These are phyloP conservation scores for Melangyna quadrimaculata DNA, from an alignment of 2,888 invertebrate genomes.

Conservation along the genomic window DNA sequence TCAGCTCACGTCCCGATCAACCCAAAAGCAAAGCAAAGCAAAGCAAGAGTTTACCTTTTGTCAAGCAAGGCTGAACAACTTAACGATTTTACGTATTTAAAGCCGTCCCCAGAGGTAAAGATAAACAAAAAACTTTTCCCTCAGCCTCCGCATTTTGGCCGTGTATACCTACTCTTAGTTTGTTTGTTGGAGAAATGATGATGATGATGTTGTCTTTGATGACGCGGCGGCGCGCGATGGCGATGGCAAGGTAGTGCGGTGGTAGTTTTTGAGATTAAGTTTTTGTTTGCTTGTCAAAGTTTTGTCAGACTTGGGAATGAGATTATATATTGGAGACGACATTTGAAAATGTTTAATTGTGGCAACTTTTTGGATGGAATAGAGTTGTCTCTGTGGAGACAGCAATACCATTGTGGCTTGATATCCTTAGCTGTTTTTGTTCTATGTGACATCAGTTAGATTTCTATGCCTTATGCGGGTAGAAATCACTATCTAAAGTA, in stretches of 20 bases:
- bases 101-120: slow-evolving; percentile 65
- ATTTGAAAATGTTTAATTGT: slow-evolving; percentile 71
- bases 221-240: neutral
- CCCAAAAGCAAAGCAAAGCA: slow-evolving; percentile 25
- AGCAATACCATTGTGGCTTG: slow-evolving; percentile 35
- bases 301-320: slow-evolving; percentile 61
- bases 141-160: slow-evolving; percentile 4
- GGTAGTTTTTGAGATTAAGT: slow-evolving; percentile 51
- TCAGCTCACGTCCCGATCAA: neutral
- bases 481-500: slow-evolving; percentile 13
- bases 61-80: slow-evolving; percentile 70
- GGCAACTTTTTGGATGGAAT: slow-evolving; percentile 53
- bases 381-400: slow-evolving; percentile 37
- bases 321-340: slow-evolving; percentile 63
- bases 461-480: neutral
- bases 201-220: slow-evolving; percentile 1
- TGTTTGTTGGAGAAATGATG: neutral
- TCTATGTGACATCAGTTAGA: neutral
- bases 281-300: slow-evolving; percentile 69
- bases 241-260: slow-evolving; percentile 10
- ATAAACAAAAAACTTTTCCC: slow-evolving; percentile 66
- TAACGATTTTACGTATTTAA: slow-evolving; percentile 70
- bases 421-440: slow-evolving; percentile 11
- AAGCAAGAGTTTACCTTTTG: slow-evolving; percentile 65
- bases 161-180: neutral